Evolutionary conservation across 2,888 invertebrate genomes (phyloP), one percentile per base, ranked within the genome.

Genomic region (Pseudoips prasinana): DNA sequence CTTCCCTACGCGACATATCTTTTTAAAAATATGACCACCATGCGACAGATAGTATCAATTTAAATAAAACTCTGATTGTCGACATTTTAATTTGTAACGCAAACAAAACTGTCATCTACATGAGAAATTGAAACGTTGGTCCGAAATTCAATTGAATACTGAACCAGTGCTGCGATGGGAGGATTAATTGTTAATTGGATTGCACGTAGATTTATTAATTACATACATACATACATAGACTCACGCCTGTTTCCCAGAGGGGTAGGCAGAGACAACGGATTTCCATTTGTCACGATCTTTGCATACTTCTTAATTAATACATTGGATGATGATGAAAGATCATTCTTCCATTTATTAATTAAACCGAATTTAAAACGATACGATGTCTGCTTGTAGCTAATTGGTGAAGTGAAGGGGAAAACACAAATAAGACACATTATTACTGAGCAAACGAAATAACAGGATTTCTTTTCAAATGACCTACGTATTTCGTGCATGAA

Each of bases 101-200:
- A 76, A 80, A 78, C 73, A 77, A 74, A 71, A 74, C 70, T 65
- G 57, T 63, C 67, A 72, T 71, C 71, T 66, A 64, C 65, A 60
- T 66, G 59, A 64, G 65, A 73, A 80, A 79, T 78, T 75, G 68
- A 76, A 80, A 79, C 72, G 68, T 68, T 46, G 50, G 50, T 61
- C 62, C 58, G 61, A 66, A 73, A 72, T 66, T 67, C 72, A 71
- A 79, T 76, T 73, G 74, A 74, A 79, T 68, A 64, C 67, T 53
- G 70, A 66, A n/a, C 69, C 65, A 66, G 64, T 14, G 52, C 64
- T 64, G 50, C 58, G 29, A 61, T 59, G 64, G 64, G 57, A 53
- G 78, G 79, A 81, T 84, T 80, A 80, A 80, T 80, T 73, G 73
- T 74, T 76, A 82, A 84, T 82, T 80, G 76, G 68, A 80, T 78